Percentiles rank a stretch among this genome's conserved stretches.
phyloP scores from a whole-genome alignment of 2,888 invertebrate genomes.

The Cyaniris semiargus region DNA sequence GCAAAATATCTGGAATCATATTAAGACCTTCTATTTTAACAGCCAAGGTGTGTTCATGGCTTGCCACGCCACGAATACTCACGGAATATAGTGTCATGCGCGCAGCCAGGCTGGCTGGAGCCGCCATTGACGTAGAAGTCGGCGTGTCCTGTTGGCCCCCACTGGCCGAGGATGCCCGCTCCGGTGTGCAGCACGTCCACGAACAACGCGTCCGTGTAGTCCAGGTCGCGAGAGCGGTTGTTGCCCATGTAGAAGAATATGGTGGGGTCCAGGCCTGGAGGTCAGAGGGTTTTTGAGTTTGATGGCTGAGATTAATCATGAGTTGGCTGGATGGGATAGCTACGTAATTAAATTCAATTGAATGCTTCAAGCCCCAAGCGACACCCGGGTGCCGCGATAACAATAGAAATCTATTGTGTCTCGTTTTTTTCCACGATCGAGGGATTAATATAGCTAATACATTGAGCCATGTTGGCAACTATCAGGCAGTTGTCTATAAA shows the following conservation, averaged over 20 bases:
- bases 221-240: conserved; percentile 89
- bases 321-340: not conserved
- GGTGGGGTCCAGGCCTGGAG: conserved; percentile 89
- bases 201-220: conserved; percentile 89
- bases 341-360: too few species aligned
- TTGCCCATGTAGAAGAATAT: conserved; percentile 92
- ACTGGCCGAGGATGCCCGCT: conserved; percentile 92
- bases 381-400: too few species aligned
- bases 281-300: not conserved
- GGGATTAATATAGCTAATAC: too few species aligned
- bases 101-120: conserved; percentile 93
- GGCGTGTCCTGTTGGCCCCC: conserved; percentile 93
- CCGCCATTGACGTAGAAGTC: conserved; percentile 95
- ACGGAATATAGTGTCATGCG: conserved; percentile 90
- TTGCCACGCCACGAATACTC: conserved; percentile 56
- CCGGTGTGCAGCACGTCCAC: conserved; percentile 92
- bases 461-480: too few species aligned
- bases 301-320: not conserved
- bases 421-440: too few species aligned
- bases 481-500: too few species aligned
- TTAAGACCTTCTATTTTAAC: too few species aligned
- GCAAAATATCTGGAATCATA: too few species aligned
- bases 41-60: too few species aligned
- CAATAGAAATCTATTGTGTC: too few species aligned
- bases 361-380: too few species aligned